Base-by-base conservation (phyloP, 2,113 vertebrate species). In the Crotalus tigris region DNA sequence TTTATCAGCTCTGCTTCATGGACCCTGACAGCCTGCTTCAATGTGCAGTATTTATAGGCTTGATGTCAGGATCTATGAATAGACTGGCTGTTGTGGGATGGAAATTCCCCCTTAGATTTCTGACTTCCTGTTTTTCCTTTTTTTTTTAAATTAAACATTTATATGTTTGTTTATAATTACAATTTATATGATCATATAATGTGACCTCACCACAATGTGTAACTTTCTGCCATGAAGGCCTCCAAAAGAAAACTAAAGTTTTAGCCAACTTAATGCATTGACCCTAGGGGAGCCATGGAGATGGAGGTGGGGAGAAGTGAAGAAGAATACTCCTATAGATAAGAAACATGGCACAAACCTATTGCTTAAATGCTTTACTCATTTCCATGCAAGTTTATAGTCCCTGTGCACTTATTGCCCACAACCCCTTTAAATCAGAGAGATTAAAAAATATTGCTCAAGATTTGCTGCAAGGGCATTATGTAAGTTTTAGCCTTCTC, bases 241-340 rank as follows among this genome's bases (percentile, higher is more conserved):
- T 98, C 98, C 97, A 98, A 98, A 98, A 98, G 97, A 98, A 69
- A 98, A 97, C 95, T 96, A 97, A 97, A 96, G 97, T 97, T 97
- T 97, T 96, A 97, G 96, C 96, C 94, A 97, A 97, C 96, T 96
- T 97, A 96, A 96, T 9, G 96, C 94, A 33, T 46, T 46, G 61
- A 57, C 61, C 87, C 9, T 46, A 51, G 92, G 54, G 46, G 55
- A 58, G 96, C 96, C 96, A 95, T 93, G 92, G 93, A 94, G 8
- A 44, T 81, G 89, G 95, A 95, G 96, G 55, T 17, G 6, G 17
- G 75, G 53, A 54, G 39, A 24, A 58, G 12, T 15, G 97, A 97
- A 96, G 97, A 90, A 95, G 96, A 89, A 96, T 94, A 90, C 93
- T 96, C 97, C 97, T 96, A 96, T 92, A 95, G 96, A 89, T 59